Percentiles rank a stretch among this genome's conserved stretches.
phyloP scores from a whole-genome alignment of 2,113 vertebrate species.

The Prinia subflava region DNA sequence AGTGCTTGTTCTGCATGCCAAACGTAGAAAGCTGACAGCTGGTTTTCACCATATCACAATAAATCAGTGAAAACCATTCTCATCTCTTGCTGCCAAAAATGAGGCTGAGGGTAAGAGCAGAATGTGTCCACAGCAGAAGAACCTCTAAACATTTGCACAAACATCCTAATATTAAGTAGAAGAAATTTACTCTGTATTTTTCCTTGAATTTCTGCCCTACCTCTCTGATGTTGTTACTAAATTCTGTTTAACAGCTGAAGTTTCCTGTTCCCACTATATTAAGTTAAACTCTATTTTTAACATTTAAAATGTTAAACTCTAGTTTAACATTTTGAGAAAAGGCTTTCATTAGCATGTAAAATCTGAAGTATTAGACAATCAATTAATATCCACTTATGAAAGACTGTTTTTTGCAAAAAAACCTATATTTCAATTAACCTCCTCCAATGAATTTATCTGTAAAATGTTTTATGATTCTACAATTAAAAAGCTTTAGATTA shows the following conservation, averaged over 20 bases:
- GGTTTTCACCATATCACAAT: background rate
- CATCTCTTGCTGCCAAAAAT: rapidly evolving
- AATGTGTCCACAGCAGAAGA: background rate
- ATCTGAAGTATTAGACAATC: background rate
- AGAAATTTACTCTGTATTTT: background rate
- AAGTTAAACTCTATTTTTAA: background rate
- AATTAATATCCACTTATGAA: conserved; percentile 20
- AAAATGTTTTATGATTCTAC: background rate
- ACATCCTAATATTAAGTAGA: background rate
- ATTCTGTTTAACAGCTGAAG: background rate
- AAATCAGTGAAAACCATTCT: background rate
- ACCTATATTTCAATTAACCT: conserved; percentile 1
- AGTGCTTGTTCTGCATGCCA: background rate
- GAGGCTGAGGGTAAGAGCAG: background rate
- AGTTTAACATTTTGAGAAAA: conserved; percentile 9
- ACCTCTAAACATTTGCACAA: background rate
- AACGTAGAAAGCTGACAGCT: background rate
- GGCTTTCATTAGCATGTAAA: background rate
- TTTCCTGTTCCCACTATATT: background rate
- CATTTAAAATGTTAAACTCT: background rate
- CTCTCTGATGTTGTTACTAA: background rate
- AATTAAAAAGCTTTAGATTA: background rate
- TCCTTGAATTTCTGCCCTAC: background rate
- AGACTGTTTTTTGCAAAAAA: background rate
- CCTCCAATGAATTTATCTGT: background rate